Evolutionary conservation across 1,140 invertebrate species (phyloP), one percentile per base, ranked within the genome.

Genomic region (Cotesia typhae): DNA sequence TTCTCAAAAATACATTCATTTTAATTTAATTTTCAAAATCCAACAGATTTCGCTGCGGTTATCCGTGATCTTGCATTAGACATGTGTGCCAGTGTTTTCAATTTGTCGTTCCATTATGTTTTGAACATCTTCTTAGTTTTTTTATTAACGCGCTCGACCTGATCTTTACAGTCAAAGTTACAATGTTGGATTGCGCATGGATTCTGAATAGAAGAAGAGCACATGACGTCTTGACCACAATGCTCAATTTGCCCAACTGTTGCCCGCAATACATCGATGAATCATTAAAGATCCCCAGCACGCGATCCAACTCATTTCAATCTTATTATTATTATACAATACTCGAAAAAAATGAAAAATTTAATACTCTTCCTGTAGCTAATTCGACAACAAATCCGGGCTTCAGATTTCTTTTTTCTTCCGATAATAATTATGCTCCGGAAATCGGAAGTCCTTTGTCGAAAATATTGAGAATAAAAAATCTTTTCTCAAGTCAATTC

Each of bases 181-280:
- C 41, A 47, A 47, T 47, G 41, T 47, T 9, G 10, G 41, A 9
- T 9, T 47, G 10, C 41, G 63, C 38, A 41, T 41, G 5, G n/a
- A 70, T 61, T 70, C 51, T 59, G 71, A 38, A 70, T 74, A 73
- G 57, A 68, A 66, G 59, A 14, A 67, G 74, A 76, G 72, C 75
- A 76, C 68, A 76, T 76, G 75, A 76, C 75, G 75, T 55, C 51
- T 65, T 61, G 70, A 76, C 75, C 75, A 60, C 75, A 76, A 65
- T 63, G 60, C 67, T 73, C 65, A 74, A 74, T 76, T 69, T 71
- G 53, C 68, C 68, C 75, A 76, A 76, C 75, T 76, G 75, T 74
- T 76, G 75, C 71, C 66, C 35, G 47, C 53, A 72, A 60, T 67
- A 53, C 64, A 71, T 65, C 66, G 64, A 72, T 72, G 70, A 72